Evolutionary conservation across 2,113 vertebrate genomes (phyloP), one percentile per base, ranked within the genome.

Genomic region (Calonectris borealis): DNA sequence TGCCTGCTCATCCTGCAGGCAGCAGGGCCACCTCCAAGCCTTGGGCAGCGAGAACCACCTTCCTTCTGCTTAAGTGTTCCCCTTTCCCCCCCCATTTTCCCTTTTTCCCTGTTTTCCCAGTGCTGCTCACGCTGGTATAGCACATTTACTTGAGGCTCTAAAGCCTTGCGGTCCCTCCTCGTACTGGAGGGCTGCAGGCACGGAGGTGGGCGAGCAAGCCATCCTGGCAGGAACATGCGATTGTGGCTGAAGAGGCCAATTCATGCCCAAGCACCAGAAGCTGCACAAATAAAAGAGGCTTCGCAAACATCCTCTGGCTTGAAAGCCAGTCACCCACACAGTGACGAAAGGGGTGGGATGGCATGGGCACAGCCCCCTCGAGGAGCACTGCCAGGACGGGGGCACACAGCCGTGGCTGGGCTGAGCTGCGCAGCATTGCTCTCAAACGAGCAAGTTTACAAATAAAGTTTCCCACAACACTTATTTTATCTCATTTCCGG

Each of bases 371-470:
- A 75, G 26, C 6, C 19, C 11, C 5, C 11, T 31, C 12, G 8
- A 38, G 21, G 48, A 36, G 7, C 62, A 27, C 34, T 16, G 29
- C 14, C 29, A 66, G 52, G 38, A n/a, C 1, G 3, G 38, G 16
- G 20, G 7, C 64, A 34, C 0, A 0, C 42, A 57, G 16, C 32
- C 10, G 1, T 7, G 25, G 16, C 26, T 27, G 18, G 15, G 44
- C 29, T 51, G 27, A 16, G 27, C 26, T 25, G 32, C 75, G n/a
- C 32, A 52, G 19, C 10, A 1, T 0, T 31, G 20, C 38, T 19
- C 32, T 16, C 34, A 27, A 13, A 27, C 17, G 62, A 61, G 46
- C 19, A 62, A 24, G 10, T 13, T 4, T 31, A 12, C 60, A 60
- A n/a, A 40, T 65, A 42, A 31, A 13, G 19, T 49, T 66, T 73